phyloP scores from a whole-genome alignment of 2,797 vertebrate species.

The Sebastes iracundus region DNA sequence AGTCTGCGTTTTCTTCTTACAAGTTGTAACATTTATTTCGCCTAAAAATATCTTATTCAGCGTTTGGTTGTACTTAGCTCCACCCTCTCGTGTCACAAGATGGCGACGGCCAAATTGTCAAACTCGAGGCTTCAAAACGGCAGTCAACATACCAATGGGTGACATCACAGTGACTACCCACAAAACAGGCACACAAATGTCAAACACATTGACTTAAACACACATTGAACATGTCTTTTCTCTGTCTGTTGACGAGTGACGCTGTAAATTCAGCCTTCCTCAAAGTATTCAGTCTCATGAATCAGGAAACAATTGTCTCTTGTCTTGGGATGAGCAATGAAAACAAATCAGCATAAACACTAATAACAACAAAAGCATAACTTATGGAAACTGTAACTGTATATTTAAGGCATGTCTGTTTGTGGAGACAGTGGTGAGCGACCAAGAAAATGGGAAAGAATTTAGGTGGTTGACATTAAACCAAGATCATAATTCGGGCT shows the following conservation, averaged over 20 bases:
- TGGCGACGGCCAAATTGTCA: no score
- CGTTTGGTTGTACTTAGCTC: no score
- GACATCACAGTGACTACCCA: background rate
- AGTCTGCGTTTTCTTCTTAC: no score
- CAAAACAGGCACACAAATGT: background rate
- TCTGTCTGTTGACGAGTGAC: background rate
- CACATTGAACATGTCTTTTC: background rate
- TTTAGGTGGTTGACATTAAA: constrained; percentile 61
- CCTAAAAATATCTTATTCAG: no score
- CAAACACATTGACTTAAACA: background rate
- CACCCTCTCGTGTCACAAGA: no score
- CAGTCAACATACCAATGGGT: rapidly evolving
- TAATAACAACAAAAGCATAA: constrained; percentile 42
- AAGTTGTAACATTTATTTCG: no score
- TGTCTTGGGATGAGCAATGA: constrained; percentile 6
- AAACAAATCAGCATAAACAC: constrained; percentile 31
- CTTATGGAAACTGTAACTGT: constrained; percentile 43
- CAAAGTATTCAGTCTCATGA: background rate
- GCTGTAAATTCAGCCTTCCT: background rate
- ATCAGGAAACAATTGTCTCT: constrained; percentile 17
- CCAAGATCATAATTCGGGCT: constrained; percentile 60
- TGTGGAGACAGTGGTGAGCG: constrained; percentile 65
- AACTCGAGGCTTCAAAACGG: no score
- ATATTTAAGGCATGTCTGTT: constrained; percentile 52
- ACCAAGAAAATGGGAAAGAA: constrained; percentile 57